Evolutionary conservation across 2,113 vertebrate genomes (phyloP), one percentile per base, ranked within the genome.

Genomic region (Alosa alosa): DNA sequence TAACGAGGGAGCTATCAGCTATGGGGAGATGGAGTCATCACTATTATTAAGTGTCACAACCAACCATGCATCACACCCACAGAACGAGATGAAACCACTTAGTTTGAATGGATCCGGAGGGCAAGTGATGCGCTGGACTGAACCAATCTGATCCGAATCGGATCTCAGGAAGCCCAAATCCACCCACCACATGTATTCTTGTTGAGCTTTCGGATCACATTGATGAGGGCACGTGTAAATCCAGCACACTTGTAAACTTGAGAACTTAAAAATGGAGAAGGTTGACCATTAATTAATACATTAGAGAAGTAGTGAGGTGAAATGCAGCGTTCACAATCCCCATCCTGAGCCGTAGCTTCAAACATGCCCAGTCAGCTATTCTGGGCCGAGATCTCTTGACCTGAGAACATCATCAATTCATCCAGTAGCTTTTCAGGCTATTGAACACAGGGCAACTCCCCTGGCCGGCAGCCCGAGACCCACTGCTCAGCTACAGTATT

Each of bases 1-100:
- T 86, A 83, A 86, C 83, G 86, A 89, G 90, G 86, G 86, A 86
- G 85, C 86, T 82, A 85, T 83, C 85, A 86, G 85, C 86, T 82
- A 85, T 83, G 84, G 85, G 85, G 84, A 88, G 86, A 89, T 90
- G 81, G 84, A 89, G 89, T 89, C 89, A 90, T 91, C 88, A 90
- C 81, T 81, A 84, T 91, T 91, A 90, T 90, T 90, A 90, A 91
- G 86, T 83, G 81, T 86, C 86, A 82, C 89, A 84, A 85, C 83
- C 87, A 85, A 84, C 86, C 88, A 87, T 91, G 85, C 85, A 84
- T 91, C 89, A 91, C 82, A 41, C 82, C 68, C 39, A 45, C 85
- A 88, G 83, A 49, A 82, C 52, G 83, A 88, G 85, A 89, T 88
- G 86, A 89, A 87, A 90, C 41, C 90, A 84, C 89, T 90, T 86